Conservation (phyloP, 2,888 invertebrate genomes). For the Stenichneumon culpator region DNA sequence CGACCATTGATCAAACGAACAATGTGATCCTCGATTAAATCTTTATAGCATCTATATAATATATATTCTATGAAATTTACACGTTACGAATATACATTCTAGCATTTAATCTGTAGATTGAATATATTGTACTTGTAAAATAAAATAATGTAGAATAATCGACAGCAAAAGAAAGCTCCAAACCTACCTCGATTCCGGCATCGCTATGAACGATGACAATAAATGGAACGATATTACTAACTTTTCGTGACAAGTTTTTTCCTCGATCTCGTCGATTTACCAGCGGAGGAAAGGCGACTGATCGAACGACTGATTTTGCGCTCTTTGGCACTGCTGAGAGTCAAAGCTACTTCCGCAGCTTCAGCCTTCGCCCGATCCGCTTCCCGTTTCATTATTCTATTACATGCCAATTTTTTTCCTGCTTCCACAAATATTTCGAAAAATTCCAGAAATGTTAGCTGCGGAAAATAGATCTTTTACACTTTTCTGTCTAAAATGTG, state of each 20-base stretch:
- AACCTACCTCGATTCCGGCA: conserved; percentile 52
- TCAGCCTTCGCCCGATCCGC: neutral
- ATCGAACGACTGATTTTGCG: conserved; percentile 17
- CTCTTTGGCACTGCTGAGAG: neutral
- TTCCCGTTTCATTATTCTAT: conserved; percentile 36
- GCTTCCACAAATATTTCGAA: conserved; percentile 86
- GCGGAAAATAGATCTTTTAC: conserved; percentile 48
- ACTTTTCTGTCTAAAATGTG: neutral
- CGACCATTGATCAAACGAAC: conserved; percentile 69
- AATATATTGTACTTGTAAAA: conserved; percentile 66
- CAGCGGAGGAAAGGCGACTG: conserved; percentile 23
- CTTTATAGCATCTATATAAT: conserved; percentile 72
- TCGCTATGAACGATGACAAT: conserved; percentile 59
- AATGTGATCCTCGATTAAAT: conserved; percentile 72
- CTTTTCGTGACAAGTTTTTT: conserved; percentile 50
- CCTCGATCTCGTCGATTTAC: conserved; percentile 32
- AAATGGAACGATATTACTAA: conserved; percentile 44
- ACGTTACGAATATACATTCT: conserved; percentile 69
- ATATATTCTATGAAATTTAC: conserved; percentile 73
- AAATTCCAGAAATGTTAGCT: conserved; percentile 88
- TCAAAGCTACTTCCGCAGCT: conserved; percentile 32
- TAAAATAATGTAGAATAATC: conserved; percentile 62
- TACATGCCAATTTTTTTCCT: conserved; percentile 56
- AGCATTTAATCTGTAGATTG: conserved; percentile 65
- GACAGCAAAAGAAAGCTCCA: conserved; percentile 25